These are phyloP conservation scores for Halichoeres trimaculatus DNA, from an alignment of 2,113 vertebrate genomes.

Conservation along the genomic window DNA sequence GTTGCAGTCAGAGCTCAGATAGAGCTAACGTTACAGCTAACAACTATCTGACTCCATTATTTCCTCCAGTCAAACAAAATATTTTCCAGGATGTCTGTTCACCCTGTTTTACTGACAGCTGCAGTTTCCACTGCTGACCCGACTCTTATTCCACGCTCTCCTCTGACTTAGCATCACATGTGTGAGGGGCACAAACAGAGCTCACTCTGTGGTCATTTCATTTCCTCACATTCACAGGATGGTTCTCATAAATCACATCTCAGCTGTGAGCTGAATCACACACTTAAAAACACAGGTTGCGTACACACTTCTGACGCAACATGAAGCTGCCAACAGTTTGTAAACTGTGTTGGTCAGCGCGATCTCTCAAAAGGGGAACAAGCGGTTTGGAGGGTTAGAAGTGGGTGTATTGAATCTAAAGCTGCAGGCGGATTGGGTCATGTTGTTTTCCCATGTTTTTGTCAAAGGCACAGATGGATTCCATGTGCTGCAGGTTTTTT, in stretches of 20 bases:
- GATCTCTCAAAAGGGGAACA: not conserved
- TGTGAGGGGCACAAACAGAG: not conserved
- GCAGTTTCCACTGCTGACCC: slow-evolving; percentile 2
- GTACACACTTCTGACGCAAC: not conserved
- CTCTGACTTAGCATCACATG: not conserved
- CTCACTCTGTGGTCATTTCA: not conserved
- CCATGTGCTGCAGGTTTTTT: not conserved
- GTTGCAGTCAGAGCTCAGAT: not conserved
- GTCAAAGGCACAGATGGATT: too few species aligned
- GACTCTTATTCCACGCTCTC: not conserved
- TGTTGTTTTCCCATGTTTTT: not conserved
- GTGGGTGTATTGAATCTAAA: not conserved
- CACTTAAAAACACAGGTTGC: not conserved
- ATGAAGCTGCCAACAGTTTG: not conserved
- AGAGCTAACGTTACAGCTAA: not conserved
- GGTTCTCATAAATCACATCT: not conserved
- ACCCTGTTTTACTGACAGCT: not conserved
- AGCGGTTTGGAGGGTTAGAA: not conserved
- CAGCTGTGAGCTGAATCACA: not conserved
- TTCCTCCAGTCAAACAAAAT: not conserved
- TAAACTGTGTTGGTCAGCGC: not conserved
- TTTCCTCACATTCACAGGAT: not conserved
- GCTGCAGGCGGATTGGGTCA: not conserved
- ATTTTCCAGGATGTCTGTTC: not conserved
- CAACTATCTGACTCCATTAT: not conserved